Evolutionary conservation across 2,888 invertebrate genomes (phyloP).

Genomic region (Tinea pellionella): DNA sequence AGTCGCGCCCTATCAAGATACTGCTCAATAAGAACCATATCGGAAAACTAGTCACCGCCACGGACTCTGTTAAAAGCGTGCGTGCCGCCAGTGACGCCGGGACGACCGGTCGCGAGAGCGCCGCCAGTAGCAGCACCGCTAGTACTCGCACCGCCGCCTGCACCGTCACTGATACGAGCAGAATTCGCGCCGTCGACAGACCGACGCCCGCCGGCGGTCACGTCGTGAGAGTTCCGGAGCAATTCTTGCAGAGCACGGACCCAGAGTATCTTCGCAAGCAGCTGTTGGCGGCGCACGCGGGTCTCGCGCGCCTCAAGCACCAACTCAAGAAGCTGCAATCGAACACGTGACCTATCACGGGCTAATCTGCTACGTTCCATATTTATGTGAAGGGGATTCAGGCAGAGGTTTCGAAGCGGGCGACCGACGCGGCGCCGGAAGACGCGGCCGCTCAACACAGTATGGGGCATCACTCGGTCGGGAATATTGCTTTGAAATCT

Average conservation of each 20-base stretch:
- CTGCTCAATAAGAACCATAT: slow-evolving; percentile 50
- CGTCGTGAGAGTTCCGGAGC: slow-evolving; percentile 22
- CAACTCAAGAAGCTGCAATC: background rate
- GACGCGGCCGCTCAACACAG: too few relatives aligned
- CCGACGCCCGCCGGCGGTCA: background rate
- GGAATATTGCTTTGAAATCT: too few relatives aligned
- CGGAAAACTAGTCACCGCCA: slow-evolving; percentile 33
- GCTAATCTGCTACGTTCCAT: too few relatives aligned
- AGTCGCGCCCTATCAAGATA: slow-evolving; percentile 54
- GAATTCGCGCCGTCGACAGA: background rate
- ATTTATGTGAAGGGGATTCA: too few relatives aligned
- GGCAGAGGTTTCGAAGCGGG: too few relatives aligned
- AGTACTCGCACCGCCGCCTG: background rate
- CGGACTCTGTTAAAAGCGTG: background rate
- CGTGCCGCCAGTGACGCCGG: background rate
- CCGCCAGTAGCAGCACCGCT: slow-evolving; percentile 1
- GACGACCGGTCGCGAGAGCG: background rate
- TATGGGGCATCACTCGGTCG: too few relatives aligned
- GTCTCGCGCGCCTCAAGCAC: slow-evolving; percentile 20
- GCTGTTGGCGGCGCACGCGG: slow-evolving; percentile 31
- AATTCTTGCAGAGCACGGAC: slow-evolving; percentile 23
- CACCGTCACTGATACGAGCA: background rate
- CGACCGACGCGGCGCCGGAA: too few relatives aligned
- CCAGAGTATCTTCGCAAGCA: slow-evolving; percentile 27
- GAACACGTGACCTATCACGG: background rate